Percentiles rank a stretch among this genome's conserved stretches.
Conservation (phyloP, 2,113 vertebrate genomes). For the Calidris pygmaea region DNA sequence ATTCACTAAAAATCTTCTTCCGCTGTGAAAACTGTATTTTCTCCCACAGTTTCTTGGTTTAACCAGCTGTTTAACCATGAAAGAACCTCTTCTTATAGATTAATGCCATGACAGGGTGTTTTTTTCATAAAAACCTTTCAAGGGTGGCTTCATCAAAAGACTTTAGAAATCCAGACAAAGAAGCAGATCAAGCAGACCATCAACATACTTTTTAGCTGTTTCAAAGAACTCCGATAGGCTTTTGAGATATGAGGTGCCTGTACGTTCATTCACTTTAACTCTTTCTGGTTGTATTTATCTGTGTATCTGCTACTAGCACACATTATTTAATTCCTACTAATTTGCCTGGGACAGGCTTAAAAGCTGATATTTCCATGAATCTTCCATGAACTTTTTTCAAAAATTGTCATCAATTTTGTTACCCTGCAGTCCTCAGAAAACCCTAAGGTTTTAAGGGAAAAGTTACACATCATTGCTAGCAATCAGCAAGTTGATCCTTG, state of each 20-base stretch:
- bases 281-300: background rate
- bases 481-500: background rate
- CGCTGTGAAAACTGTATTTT: background rate
- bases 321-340: background rate
- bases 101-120: rapidly evolving
- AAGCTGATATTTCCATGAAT: background rate
- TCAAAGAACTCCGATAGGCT: background rate
- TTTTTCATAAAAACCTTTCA: background rate
- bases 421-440: background rate
- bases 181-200: background rate
- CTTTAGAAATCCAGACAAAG: background rate
- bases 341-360: background rate
- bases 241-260: background rate
- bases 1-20: background rate
- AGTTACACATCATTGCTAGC: background rate
- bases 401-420: background rate
- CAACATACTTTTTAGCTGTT: background rate
- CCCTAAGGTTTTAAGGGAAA: background rate
- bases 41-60: background rate
- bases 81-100: background rate
- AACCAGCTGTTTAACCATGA: background rate
- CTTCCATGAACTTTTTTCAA: background rate
- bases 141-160: background rate
- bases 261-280: background rate
- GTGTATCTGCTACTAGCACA: background rate